Evolutionary conservation across 2,888 invertebrate genomes (phyloP), one percentile per base, ranked within the genome.

Genomic region (Drosophila antonietae): DNA sequence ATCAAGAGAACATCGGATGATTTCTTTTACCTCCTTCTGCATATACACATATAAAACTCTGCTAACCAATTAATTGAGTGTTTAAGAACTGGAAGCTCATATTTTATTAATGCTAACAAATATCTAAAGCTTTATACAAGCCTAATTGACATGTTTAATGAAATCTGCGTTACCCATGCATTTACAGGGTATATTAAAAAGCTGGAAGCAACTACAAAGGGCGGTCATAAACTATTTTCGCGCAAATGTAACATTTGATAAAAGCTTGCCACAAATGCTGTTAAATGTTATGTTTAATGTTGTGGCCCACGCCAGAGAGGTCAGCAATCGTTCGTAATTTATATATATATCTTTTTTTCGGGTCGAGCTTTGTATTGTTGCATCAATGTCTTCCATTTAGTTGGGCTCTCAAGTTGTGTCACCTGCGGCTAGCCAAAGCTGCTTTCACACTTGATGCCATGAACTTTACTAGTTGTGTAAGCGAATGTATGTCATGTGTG

Each of bases 251-350:
- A 51, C 43, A 62, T 73, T 62, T 75, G 58, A 65, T 73, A 75
- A 68, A 68, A 58, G 63, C 78, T 64, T 64, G 74, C 82, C 81
- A 37, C 83, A 82, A 82, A 78, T 75, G 72, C 52, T 84, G 80
- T 83, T 73, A 77, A 75, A 83, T 70, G 66, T 79, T 69, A 81
- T 81, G 79, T 69, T 77, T 79, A 79, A 83, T 72, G 69, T 58
- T 60, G 75, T 73, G 20, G 55, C 60, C 52, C 59, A 47, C 55
- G 68, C 76, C 65, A 68, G 65, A 74, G 63, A 47, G 55, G 60
- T 53, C 46, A 39, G 39, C 56, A 39, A 43, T 65, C 55, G 35
- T 43, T 60, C 46, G 60, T 47, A 33, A 10, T 41, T 12, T 37
- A 46, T 60, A 14, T 39, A 23, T 20, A n/a, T 18, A n/a, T n/a